Conservation (phyloP, 2,113 vertebrate species). For the Campylomormyrus numenius region DNA sequence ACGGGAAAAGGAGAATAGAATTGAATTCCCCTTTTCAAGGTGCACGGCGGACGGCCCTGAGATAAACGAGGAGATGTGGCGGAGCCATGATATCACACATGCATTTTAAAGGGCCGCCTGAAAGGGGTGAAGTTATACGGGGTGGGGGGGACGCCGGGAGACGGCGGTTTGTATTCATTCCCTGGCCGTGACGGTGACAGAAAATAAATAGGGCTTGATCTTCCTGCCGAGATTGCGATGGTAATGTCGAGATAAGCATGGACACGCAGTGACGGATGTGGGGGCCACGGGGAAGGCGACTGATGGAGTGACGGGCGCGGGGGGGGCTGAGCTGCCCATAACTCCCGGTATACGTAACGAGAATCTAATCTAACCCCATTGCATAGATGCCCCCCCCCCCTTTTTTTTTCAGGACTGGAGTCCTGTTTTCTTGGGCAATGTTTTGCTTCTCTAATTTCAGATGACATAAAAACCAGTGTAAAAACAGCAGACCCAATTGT, state of each 20-base stretch:
- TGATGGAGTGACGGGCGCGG: not conserved
- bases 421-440: not conserved
- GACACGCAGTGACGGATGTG: conserved; percentile 42
- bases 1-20: conserved; percentile 50
- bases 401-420: not conserved
- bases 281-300: not conserved
- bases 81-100: conserved; percentile 59
- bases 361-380: not conserved
- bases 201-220: conserved; percentile 62
- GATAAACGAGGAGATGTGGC: conserved; percentile 49
- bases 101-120: conserved; percentile 60
- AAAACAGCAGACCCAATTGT: not conserved
- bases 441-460: not conserved
- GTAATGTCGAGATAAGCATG: conserved; percentile 61
- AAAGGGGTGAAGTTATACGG: conserved; percentile 33
- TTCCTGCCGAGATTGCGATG: conserved; percentile 53
- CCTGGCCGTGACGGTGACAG: conserved; percentile 26
- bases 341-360: not conserved
- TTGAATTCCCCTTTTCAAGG: conserved; percentile 41
- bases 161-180: conserved; percentile 49
- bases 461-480: not conserved
- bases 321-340: not conserved
- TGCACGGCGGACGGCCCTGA: conserved; percentile 47
- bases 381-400: not conserved
- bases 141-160: conserved; percentile 17